Evolutionary conservation across 2,113 vertebrate species (phyloP).

Genomic region (Lasiurus borealis): DNA sequence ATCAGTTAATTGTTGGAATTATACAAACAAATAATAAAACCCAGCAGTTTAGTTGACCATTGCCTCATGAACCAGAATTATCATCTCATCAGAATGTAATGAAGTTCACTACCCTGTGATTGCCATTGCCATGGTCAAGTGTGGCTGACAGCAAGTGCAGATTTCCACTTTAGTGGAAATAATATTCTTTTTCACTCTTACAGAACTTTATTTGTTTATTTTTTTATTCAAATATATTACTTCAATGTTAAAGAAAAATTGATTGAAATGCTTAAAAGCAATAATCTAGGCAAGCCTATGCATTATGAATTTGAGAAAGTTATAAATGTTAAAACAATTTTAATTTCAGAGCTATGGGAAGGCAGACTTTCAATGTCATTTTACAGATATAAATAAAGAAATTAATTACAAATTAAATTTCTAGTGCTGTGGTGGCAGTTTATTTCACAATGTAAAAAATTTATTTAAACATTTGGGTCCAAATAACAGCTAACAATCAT

Average conservation of each 20-base stretch:
- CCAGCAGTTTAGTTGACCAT: neutral
- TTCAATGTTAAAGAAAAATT: constrained; percentile 80
- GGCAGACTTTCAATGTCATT: constrained; percentile 74
- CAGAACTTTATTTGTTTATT: neutral
- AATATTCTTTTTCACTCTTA: neutral
- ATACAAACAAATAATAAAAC: neutral
- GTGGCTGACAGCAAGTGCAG: neutral
- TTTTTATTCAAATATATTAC: constrained; percentile 19
- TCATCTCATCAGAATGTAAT: neutral
- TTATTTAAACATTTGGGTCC: constrained; percentile 38
- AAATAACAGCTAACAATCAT: neutral
- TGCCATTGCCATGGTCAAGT: neutral
- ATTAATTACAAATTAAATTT: constrained; percentile 78
- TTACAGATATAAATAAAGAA: constrained; percentile 76
- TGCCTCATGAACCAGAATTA: neutral
- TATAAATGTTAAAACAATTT: constrained; percentile 43
- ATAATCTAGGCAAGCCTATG: constrained; percentile 74
- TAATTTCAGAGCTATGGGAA: constrained; percentile 70
- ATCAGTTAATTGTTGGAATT: neutral
- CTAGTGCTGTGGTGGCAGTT: constrained; percentile 63
- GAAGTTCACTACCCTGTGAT: neutral
- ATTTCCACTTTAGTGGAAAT: neutral
- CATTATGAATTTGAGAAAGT: constrained; percentile 69
- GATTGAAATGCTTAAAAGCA: constrained; percentile 82
- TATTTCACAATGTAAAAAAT: constrained; percentile 65